Base-by-base conservation (phyloP, 2,888 invertebrate species). In the Agrotis clavis region DNA sequence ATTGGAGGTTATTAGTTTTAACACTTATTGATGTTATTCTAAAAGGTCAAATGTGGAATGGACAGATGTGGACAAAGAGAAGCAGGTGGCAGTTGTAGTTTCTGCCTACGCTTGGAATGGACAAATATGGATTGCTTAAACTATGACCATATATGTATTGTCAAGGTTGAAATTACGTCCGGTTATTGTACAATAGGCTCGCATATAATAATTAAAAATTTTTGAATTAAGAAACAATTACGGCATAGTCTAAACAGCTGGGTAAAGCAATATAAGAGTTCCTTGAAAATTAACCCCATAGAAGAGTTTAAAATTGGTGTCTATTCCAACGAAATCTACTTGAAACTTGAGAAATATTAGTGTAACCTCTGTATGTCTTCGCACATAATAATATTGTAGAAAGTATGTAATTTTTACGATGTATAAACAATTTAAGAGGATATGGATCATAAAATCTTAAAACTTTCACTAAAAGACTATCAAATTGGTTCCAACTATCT, bases 1-100 rank as follows among this genome's bases (percentile, higher is more conserved):
- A 16, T n/a, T n/a, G 19, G 61, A 30, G 30, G 56, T 25, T 78
- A 64, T 80, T 69, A 50, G 54, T 78, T 79, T 69, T 70, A 68
- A 74, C 56, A 47, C 41, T 57, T 57, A 57, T 57, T 57, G 30
- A 30, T 51, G 13, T 56, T 56, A 1, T 11, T 56, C 18, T 7
- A 35, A 57, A 35, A 14, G 14, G n/a, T 57, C 35, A 35, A 13
- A 35, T 35, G 56, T 3, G n/a, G 13, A 56, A 35, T 1, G 35
- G 35, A 35, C 35, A 35, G 35, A 35, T 35, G 7, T 35, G 6
- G 7, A 7, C 35, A 6, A 35, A 35, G 35, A 7, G 35, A 35
- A 35, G 1, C 35, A 35, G 35, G 35, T 35, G 35, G 35, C 35
- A 7, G 6, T 35, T 35, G 9, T 35, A 35, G 35, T 35, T 35